These are phyloP conservation scores for Drosophila murphyi DNA, from an alignment of 1,140 invertebrate species.

Conservation along the genomic window DNA sequence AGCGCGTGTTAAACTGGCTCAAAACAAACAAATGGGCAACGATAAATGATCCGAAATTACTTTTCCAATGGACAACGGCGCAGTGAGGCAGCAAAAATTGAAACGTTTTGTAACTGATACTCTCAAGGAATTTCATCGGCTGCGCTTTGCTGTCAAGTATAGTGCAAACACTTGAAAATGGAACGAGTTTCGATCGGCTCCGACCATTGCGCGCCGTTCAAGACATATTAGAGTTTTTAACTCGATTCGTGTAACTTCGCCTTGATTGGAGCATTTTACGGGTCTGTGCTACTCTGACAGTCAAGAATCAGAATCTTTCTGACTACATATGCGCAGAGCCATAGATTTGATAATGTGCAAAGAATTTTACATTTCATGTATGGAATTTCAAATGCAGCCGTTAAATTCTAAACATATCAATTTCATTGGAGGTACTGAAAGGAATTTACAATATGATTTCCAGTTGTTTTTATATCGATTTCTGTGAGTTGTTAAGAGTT, in stretches of 20 bases:
- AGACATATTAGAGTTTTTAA: constrained; percentile 33
- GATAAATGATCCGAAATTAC: constrained; percentile 67
- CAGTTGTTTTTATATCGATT: background rate
- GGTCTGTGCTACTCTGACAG: constrained; percentile 16
- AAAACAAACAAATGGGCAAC: constrained; percentile 70
- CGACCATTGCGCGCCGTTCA: constrained; percentile 8
- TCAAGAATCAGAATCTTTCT: constrained; percentile 9
- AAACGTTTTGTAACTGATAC: constrained; percentile 79
- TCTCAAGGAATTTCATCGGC: constrained; percentile 55
- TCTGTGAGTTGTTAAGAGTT: background rate
- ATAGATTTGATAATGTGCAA: constrained; percentile 28
- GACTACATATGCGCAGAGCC: constrained; percentile 7
- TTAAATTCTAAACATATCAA: constrained; percentile 11
- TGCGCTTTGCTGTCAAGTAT: constrained; percentile 51
- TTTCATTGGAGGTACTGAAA: background rate
- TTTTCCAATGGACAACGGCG: constrained; percentile 49
- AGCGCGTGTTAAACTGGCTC: constrained; percentile 72
- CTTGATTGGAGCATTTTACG: constrained; percentile 41
- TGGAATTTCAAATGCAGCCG: background rate
- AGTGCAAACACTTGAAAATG: constrained; percentile 53
- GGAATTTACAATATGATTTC: background rate
- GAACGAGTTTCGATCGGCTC: constrained; percentile 38
- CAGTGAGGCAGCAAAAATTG: constrained; percentile 75
- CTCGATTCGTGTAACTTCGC: constrained; percentile 26
- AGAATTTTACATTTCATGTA: constrained; percentile 13